Evolutionary conservation across 2,797 vertebrate genomes (phyloP).

Genomic region (Epinephelus malabaricus): DNA sequence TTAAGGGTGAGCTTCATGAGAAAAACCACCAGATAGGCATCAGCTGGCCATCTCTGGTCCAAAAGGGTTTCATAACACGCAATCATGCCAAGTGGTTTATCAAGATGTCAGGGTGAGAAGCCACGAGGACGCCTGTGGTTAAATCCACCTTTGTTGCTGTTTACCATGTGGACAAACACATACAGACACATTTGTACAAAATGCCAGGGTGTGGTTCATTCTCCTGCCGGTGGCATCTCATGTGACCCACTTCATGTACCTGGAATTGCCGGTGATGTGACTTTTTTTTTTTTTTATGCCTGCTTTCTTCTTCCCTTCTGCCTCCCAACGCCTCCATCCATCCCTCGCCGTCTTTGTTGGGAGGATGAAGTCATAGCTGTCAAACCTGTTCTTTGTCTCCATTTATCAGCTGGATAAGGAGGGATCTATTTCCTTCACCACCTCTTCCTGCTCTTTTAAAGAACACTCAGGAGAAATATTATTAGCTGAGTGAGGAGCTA

Average conservation of each 20-base stretch:
- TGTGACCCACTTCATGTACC: conserved; percentile 42
- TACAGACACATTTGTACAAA: conserved; percentile 9
- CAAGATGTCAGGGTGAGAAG: neutral
- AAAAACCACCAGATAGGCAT: conserved; percentile 67
- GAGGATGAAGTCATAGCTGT: conserved; percentile 60
- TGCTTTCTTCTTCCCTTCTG: conserved; percentile 30
- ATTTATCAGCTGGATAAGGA: conserved; percentile 62
- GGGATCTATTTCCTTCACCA: conserved; percentile 48
- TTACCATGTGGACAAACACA: conserved; percentile 6
- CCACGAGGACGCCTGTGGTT: neutral
- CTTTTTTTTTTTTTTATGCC: conserved; percentile 25
- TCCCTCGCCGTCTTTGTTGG: conserved; percentile 32
- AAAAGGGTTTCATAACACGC: conserved; percentile 33
- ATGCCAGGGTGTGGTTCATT: conserved; percentile 52
- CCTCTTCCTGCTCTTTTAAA: conserved; percentile 52
- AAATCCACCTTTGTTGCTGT: conserved; percentile 13
- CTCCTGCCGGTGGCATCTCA: conserved; percentile 60
- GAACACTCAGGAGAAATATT: conserved; percentile 22
- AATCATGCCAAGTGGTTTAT: neutral
- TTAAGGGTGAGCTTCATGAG: conserved; percentile 59
- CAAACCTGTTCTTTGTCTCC: conserved; percentile 71
- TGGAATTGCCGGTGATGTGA: conserved; percentile 41
- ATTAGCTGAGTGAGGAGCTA: neutral
- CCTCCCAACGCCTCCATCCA: conserved; percentile 47
- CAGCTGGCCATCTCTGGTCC: conserved; percentile 38